Percentiles rank a stretch among this genome's conserved stretches.
phyloP scores from a whole-genome alignment of 2,113 vertebrate species.

The Apeltes quadracus region DNA sequence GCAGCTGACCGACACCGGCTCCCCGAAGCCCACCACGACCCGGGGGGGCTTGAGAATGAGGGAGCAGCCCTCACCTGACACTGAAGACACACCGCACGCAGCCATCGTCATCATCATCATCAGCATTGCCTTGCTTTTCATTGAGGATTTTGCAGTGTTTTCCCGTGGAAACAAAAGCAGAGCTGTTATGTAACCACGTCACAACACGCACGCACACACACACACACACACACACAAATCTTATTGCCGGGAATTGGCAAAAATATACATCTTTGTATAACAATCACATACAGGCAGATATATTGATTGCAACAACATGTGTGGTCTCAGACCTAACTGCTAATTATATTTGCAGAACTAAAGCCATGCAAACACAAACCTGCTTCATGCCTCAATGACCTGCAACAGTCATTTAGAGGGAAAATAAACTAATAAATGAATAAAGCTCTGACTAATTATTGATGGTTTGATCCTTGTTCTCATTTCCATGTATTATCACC shows the following conservation, averaged over 20 bases:
- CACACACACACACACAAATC: background rate
- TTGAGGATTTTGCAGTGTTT: background rate
- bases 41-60: slow-evolving; percentile 79
- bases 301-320: background rate
- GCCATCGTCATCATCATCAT: background rate
- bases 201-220: background rate
- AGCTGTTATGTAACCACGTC: slow-evolving; percentile 38
- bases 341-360: background rate
- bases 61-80: slow-evolving; percentile 80
- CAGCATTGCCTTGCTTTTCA: background rate
- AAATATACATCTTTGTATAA: background rate
- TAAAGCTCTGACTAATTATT: background rate
- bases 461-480: background rate
- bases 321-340: background rate
- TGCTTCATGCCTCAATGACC: background rate
- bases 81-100: slow-evolving; percentile 53
- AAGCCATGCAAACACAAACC: background rate
- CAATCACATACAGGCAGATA: background rate
- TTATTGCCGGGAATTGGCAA: background rate
- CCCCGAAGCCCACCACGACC: slow-evolving; percentile 81
- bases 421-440: background rate
- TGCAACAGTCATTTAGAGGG: background rate
- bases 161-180: background rate
- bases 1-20: slow-evolving; percentile 79
- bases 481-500: background rate